Base-by-base conservation (phyloP, 2,113 vertebrate species). In the Girardinichthys multiradiatus region DNA sequence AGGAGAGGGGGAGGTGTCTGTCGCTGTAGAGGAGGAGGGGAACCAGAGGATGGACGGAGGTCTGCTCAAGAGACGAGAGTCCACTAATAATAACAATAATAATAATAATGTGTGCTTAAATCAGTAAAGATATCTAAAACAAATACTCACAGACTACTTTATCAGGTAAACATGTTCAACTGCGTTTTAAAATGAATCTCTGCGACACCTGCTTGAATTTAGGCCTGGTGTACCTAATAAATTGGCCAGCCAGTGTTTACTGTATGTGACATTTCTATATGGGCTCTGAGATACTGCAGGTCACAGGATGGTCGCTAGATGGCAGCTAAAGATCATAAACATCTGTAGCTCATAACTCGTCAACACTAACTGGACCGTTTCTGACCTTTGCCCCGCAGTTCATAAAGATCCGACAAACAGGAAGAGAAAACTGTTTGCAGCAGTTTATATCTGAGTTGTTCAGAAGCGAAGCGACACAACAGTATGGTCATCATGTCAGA, bases 21-120 rank as follows among this genome's bases (percentile, higher is more conserved):
- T 85, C 42, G 28, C 82, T 86, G 84, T 83, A 98, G 93, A 97
- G 96, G 51, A 89, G 81, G 51, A 87, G 85, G 15, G 87, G 85
- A 4, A 87, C 24, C 1, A 90, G 85, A 70, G 85, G 89, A 77
- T 87, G 87, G 80, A 86, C 3, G 28, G 74, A 79, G 0, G 15
- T 29, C 82, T 84, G 80, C 7, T 37, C 35, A 24, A 42, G 0
- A 3, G 39, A 14, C 10, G 19, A 27, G 51, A 1, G 13, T 19
- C 17, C 1, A 21, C 13, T 31, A 10, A 1, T 8, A 13, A 35
- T 33, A 33, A 33, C 6, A 4, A 33, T 33, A 6, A 3, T 33
- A n/a, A n/a, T n/a, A n/a, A n/a, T n/a, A n/a, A n/a, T n/a, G n/a
- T n/a, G n/a, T n/a, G 10, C 13, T 39, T 13, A 39, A 39, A 39